These are phyloP conservation scores for Oligia latruncula DNA, from an alignment of 2,888 invertebrate species.

Conservation along the genomic window DNA sequence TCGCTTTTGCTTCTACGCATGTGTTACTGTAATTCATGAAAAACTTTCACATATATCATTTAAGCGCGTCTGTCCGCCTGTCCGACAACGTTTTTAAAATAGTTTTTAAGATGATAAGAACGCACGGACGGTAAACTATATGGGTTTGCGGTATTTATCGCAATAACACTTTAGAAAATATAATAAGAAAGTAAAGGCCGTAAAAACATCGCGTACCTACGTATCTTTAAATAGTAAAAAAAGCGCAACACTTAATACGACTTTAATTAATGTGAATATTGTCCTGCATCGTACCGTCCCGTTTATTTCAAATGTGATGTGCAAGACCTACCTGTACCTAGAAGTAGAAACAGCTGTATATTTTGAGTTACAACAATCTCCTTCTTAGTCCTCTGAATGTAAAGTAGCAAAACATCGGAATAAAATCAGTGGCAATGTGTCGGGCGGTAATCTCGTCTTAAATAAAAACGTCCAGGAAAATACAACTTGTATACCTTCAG, in stretches of 20 bases:
- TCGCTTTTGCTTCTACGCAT: conserved; percentile 70
- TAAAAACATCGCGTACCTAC: background rate
- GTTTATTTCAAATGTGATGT: background rate
- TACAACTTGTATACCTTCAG: conserved; percentile 53
- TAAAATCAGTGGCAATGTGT: conserved; percentile 52
- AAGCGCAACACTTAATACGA: background rate
- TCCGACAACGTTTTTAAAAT: background rate
- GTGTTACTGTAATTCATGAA: conserved; percentile 51
- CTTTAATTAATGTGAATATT: conserved; percentile 6
- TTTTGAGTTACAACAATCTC: conserved; percentile 15
- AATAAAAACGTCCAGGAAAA: conserved; percentile 60
- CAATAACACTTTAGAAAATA: background rate
- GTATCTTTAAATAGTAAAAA: background rate
- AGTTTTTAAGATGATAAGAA: background rate
- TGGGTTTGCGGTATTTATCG: background rate
- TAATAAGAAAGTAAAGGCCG: background rate
- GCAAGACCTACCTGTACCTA: background rate
- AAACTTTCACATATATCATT: background rate
- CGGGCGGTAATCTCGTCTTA: conserved; percentile 53
- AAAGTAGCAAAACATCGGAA: conserved; percentile 46
- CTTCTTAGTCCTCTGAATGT: conserved; percentile 37
- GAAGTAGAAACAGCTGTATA: background rate
- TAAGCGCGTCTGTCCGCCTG: background rate
- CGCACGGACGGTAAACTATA: background rate
- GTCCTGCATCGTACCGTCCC: background rate